Conservation (phyloP, 2,113 vertebrate species). For the Microcebus griseorufus region DNA sequence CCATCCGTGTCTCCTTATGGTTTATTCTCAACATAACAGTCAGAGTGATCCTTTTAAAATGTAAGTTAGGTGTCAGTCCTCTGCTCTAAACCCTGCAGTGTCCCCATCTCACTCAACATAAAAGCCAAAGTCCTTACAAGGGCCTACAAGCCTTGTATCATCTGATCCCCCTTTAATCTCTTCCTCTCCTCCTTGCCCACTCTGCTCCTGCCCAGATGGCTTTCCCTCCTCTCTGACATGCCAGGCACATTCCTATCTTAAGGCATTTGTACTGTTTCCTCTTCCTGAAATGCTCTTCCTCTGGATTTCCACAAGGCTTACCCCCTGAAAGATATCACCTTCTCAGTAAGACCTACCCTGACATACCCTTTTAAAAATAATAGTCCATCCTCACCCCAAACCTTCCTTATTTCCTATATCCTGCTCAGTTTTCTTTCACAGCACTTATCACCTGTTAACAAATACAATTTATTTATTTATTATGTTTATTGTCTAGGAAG, state of each 20-base stretch:
- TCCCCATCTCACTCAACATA: neutral
- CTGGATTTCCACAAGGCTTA: neutral
- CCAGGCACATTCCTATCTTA: neutral
- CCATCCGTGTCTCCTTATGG: neutral
- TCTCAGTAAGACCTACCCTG: slow-evolving; percentile 1
- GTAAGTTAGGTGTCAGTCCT: neutral
- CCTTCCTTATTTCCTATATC: no score
- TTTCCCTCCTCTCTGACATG: neutral
- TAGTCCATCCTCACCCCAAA: neutral
- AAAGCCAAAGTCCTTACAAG: neutral
- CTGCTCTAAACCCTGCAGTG: neutral
- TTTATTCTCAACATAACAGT: neutral
- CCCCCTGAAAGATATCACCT: slow-evolving; percentile 9
- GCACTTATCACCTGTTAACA: no score
- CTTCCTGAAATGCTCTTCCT: neutral
- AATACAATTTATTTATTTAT: no score
- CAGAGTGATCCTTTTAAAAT: neutral
- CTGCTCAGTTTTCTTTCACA: no score
- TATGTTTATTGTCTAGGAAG: no score
- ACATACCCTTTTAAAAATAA: slow-evolving; percentile 1
- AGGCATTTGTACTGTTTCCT: neutral
- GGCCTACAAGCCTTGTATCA: neutral
- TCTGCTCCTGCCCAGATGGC: neutral
- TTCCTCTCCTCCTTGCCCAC: neutral
- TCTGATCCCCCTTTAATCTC: neutral